Evolutionary conservation across 1,140 invertebrate species (phyloP), one percentile per base, ranked within the genome.

Genomic region (Caenorhabditis remanei): DNA sequence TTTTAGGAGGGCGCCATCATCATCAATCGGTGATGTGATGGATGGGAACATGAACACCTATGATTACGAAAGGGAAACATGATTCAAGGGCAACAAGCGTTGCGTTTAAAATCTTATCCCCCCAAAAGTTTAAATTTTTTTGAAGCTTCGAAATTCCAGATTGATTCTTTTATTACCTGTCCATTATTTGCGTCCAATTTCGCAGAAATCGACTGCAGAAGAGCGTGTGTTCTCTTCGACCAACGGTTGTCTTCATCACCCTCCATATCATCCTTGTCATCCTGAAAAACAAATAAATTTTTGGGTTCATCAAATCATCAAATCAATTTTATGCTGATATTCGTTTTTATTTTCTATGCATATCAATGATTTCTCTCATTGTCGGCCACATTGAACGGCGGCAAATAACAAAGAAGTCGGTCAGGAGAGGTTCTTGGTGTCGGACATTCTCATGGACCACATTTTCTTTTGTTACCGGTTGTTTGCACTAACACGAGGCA

Each of bases 241-340:
- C 89, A 90, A 9, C 88, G 86, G 61, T 87, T 75, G 48, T 82
- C 88, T 43, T 89, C 88, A 50, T 89, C 89, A 13, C 41, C 85
- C 19, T 87, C 88, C 53, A 55, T 24, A 8, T 83, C 88, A 14
- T 79, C 32, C 13, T 89, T 87, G 1, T 88, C 88, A 4, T 89
- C 89, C 55, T 89, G 71, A 48, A 79, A 79, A 50, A 32, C 50
- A 50, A 67, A 19, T 46, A 50, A 3, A 53, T 8, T 24, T 32
- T 14, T n/a, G 24, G 16, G 16, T 21, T 8, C 5, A 40, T 46
- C 13, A 7, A 43, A 40, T 13, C 11, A 65, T n/a, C 11, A 58
- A 58, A 58, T 21, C n/a, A 58, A 21, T 58, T 58, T n/a, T n/a
- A 8, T 58, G n/a, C 16, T 58, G n/a, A n/a, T n/a, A n/a, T 19